These are phyloP conservation scores for Chironomus riparius DNA, from an alignment of 2,888 invertebrate species.

Conservation along the genomic window DNA sequence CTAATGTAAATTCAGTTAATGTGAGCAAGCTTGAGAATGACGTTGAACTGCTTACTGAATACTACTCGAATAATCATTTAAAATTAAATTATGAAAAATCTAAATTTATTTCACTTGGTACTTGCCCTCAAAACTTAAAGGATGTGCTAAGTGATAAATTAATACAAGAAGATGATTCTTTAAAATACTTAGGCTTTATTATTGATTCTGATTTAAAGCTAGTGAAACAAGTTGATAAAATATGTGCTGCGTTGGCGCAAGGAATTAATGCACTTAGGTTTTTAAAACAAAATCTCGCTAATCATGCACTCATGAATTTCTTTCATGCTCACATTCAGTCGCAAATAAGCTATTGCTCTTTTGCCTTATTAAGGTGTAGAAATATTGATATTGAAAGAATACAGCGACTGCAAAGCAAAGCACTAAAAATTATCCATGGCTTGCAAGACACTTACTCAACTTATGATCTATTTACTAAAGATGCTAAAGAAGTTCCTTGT, in stretches of 20 bases:
- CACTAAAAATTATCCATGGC: background rate
- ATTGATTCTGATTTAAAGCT: background rate
- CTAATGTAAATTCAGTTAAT: background rate
- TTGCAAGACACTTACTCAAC: background rate
- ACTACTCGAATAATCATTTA: background rate
- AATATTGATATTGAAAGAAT: background rate
- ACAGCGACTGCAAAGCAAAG: background rate
- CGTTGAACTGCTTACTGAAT: background rate
- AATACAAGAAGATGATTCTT: too few relatives aligned
- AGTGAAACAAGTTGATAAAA: background rate
- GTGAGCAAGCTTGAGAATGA: background rate
- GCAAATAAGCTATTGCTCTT: background rate
- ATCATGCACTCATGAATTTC: background rate
- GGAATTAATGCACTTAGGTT: background rate
- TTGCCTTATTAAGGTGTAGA: background rate
- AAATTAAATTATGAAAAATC: background rate
- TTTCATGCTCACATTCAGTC: background rate
- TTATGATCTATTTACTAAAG: background rate
- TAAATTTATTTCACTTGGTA: background rate
- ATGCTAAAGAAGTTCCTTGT: background rate
- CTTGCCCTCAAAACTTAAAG: background rate
- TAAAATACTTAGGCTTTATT: background rate
- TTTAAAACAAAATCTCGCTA: background rate
- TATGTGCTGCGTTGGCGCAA: background rate
- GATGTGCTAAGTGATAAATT: background rate